Conservation (phyloP, 2,113 vertebrate genomes). For the Cyphomyrus discorhynchus region DNA sequence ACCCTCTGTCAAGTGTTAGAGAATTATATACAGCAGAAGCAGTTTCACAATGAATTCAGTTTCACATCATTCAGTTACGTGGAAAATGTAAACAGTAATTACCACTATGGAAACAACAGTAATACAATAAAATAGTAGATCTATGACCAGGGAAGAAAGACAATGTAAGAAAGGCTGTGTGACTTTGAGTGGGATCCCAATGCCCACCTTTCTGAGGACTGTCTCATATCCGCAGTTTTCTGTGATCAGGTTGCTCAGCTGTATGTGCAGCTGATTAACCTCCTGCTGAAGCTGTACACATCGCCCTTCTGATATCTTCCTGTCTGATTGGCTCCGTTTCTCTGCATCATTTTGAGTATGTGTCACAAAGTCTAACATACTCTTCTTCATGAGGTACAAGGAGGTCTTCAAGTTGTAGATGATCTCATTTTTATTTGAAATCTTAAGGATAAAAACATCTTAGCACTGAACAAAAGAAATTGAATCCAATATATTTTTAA, state of each 20-base stretch:
- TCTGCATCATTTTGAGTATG: conserved; percentile 44
- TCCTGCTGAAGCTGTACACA: conserved; percentile 57
- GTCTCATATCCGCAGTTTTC: conserved; percentile 61
- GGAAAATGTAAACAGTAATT: neutral
- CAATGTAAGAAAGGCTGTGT: neutral
- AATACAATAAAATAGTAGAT: neutral
- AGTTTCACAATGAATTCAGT: conserved; percentile 6
- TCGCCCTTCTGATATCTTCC: conserved; percentile 44
- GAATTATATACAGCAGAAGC: neutral
- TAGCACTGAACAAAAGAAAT: neutral
- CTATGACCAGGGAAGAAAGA: neutral
- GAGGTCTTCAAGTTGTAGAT: conserved; percentile 57
- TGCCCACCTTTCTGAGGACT: conserved; percentile 64
- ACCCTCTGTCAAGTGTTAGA: conserved; percentile 60
- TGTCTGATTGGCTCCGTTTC: conserved; percentile 49
- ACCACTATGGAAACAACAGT: neutral
- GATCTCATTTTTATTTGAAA: conserved; percentile 52
- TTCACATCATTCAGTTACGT: neutral
- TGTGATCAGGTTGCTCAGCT: conserved; percentile 48
- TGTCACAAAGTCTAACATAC: conserved; percentile 42
- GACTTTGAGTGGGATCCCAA: neutral
- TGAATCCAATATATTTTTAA: neutral
- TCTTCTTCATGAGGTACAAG: conserved; percentile 49
- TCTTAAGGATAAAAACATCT: conserved; percentile 45
- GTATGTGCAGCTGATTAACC: conserved; percentile 41